These are phyloP conservation scores for Calyptomena viridis DNA, from an alignment of 2,113 vertebrate species.

Conservation along the genomic window DNA sequence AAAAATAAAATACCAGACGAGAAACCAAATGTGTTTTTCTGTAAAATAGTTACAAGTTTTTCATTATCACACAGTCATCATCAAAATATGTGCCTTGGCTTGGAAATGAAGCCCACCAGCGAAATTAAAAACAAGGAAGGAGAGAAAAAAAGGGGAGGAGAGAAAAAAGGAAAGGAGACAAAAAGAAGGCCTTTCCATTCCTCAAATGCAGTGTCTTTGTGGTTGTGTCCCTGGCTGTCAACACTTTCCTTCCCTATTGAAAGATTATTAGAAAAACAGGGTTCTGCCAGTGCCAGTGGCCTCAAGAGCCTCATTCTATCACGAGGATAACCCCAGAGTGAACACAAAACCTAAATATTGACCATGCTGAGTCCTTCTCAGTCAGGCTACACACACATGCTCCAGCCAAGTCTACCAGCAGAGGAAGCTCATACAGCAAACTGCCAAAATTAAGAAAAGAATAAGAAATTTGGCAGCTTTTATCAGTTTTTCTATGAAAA, in stretches of 20 bases:
- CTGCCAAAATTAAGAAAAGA: neutral
- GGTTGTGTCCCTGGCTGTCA: neutral
- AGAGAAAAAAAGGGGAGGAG: no score
- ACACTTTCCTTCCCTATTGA: neutral
- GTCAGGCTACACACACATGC: neutral
- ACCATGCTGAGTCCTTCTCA: neutral
- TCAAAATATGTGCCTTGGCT: constrained; percentile 7
- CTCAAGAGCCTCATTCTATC: neutral
- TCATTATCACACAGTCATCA: neutral
- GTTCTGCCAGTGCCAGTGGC: neutral
- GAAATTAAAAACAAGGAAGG: neutral
- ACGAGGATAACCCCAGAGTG: neutral
- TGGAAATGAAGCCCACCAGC: neutral
- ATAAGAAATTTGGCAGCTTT: neutral
- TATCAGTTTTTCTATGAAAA: neutral
- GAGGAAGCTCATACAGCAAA: neutral
- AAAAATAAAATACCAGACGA: constrained; percentile 35
- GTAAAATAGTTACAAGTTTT: constrained; percentile 27
- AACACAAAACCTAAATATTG: neutral
- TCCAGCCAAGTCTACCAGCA: neutral
- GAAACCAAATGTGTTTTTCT: constrained; percentile 22
- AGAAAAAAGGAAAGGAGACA: neutral
- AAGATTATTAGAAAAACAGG: neutral
- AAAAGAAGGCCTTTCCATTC: neutral
- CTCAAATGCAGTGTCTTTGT: neutral